These are phyloP conservation scores for Tridacna gigas DNA, from an alignment of 2,888 invertebrate genomes.

Conservation along the genomic window DNA sequence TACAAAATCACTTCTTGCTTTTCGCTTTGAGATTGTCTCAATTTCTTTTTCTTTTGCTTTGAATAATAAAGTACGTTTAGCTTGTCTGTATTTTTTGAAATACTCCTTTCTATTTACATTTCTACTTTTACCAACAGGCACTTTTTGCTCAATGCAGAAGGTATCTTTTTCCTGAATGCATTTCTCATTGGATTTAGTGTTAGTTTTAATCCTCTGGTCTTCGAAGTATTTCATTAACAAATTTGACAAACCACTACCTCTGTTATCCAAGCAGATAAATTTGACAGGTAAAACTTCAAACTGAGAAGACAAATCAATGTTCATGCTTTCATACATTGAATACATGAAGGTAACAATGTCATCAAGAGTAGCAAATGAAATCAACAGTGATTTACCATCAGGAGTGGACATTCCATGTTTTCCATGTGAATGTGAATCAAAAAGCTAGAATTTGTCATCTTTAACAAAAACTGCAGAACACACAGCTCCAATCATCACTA, in stretches of 20 bases:
- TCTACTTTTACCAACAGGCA: not conserved
- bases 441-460: not conserved
- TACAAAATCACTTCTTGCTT: not conserved
- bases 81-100: not conserved
- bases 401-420: slow-evolving; percentile 23
- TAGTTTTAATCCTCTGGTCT: too few relatives aligned
- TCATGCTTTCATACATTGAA: not conserved
- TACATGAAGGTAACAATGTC: slow-evolving; percentile 16
- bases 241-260: too few relatives aligned
- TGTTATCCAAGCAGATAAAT: not conserved
- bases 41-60: slow-evolving; percentile 1
- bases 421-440: slow-evolving; percentile 50
- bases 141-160: too few relatives aligned
- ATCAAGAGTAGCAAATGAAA: slow-evolving; percentile 26
- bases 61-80: not conserved
- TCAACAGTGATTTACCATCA: slow-evolving; percentile 45
- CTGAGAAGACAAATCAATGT: slow-evolving; percentile 10
- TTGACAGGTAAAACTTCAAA: slow-evolving; percentile 33
- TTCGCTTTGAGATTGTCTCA: not conserved
- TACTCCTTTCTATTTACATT: not conserved
- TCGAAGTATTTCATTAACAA: too few relatives aligned
- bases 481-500: slow-evolving; percentile 2
- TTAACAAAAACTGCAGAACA: not conserved
- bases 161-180: too few relatives aligned
- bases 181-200: too few relatives aligned